Evolutionary conservation across 2,888 invertebrate genomes (phyloP), one percentile per base, ranked within the genome.

Genomic region (Blastobasis adustella): DNA sequence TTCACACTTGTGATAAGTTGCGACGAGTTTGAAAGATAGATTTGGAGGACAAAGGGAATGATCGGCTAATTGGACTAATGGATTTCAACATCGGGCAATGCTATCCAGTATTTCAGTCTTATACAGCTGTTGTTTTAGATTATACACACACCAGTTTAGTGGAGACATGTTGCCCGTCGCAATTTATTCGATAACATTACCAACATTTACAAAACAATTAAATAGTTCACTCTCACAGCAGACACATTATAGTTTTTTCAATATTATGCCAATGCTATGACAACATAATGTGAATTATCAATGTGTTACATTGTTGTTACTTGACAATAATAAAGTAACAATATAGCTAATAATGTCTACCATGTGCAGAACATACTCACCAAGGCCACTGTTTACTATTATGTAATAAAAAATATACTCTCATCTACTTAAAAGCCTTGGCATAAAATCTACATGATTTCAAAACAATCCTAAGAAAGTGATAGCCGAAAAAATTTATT

Each of bases 301-400:
- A n/a, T n/a, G 23, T 23, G 23, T 23, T 23, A 23, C 23, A 23
- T 3, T 23, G 23, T 23, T 23, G 23, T 23, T 23, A 23, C 23
- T 23, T 23, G 23, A 23, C 1, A 1, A 23, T 23, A 23, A 23
- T 23, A 23, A 23, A 23, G 23, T 23, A 23, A 23, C 23, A 1
- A 23, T 23, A 23, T 2, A 23, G 23, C 23, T 23, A 23, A 23
- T 23, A 23, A 23, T 23, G 23, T 23, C 23, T 23, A 23, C 23
- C 23, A 23, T 3, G 2, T 23, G 23, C 23, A 23, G 23, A 23
- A 23, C 23, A 23, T 23, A 23, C 62, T 65, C 69, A 68, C 55
- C 55, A 75, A 74, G 76, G 75, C 73, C 71, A 69, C 69, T 54
- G 64, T 61, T 63, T 63, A 67, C 52, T 55, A 59, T 60, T 61